phyloP scores from a whole-genome alignment of 2,113 vertebrate species.

The Macquaria australasica region DNA sequence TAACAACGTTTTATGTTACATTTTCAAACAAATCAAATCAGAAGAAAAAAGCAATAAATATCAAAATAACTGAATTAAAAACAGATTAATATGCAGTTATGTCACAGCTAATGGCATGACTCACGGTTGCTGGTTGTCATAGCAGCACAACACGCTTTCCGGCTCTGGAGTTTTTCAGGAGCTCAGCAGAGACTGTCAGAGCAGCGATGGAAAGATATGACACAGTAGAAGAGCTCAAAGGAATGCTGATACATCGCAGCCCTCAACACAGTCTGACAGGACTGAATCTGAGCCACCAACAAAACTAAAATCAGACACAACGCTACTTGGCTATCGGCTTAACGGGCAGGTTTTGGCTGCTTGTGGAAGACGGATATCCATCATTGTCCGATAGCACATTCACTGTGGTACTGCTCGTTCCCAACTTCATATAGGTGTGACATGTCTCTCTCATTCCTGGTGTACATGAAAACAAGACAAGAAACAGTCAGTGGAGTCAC shows the following conservation, averaged over 20 bases:
- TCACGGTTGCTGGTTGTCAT: neutral
- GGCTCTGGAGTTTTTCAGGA: too few relatives aligned
- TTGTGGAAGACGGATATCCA: neutral
- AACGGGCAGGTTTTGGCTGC: neutral
- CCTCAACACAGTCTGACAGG: too few relatives aligned
- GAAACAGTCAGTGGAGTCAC: too few relatives aligned
- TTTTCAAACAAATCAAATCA: neutral
- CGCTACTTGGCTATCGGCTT: neutral
- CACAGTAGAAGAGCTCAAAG: too few relatives aligned
- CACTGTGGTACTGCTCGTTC: neutral
- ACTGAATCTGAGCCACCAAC: neutral
- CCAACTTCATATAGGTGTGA: neutral
- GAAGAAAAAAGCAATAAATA: neutral
- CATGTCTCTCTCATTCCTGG: neutral
- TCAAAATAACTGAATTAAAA: neutral
- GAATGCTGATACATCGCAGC: too few relatives aligned
- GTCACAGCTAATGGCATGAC: neutral
- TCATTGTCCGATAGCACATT: neutral
- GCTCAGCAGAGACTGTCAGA: too few relatives aligned
- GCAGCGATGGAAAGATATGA: too few relatives aligned
- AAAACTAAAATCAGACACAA: neutral
- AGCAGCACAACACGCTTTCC: neutral
- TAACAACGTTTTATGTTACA: too few relatives aligned
- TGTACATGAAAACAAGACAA: too few relatives aligned
- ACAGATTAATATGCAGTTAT: neutral